Evolutionary conservation across 1,140 invertebrate species (phyloP), one percentile per base, ranked within the genome.

Genomic region (Cydia fagiglandana): DNA sequence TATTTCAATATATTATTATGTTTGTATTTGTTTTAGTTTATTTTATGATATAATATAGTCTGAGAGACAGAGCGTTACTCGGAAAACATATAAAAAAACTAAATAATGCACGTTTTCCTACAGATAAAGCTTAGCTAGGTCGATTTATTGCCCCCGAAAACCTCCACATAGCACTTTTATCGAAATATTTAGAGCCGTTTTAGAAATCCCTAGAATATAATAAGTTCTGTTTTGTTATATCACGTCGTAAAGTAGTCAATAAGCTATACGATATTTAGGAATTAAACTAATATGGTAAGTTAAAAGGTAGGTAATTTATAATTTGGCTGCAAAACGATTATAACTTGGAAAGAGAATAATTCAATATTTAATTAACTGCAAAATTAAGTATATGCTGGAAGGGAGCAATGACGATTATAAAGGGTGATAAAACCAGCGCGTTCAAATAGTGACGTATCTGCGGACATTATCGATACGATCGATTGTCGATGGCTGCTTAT

Each of bases 361-460:
- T 66, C 20, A 66, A 70, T 70, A 70, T 70, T 70, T 17, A 70
- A 70, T 70, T 70, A 70, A 70, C 66, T n/a, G 34, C 34, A 87
- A 88, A 88, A 82, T 79, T 81, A 78, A 79, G 75, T 80, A 78
- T 64, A 64, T 76, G 78, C 82, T 84, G 84, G 76, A 80, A 76
- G 77, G 75, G 78, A 73, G 77, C 87, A 86, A 88, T 89, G 85
- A 87, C 81, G 87, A 90, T 90, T 80, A 84, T 87, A 85, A 85
- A 86, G 80, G 80, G 77, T 83, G 89, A 91, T 91, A 91, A 91
- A 85, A 78, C 78, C 83, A 75, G 81, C 83, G 79, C 77, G 77
- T 82, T 82, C 84, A 85, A 86, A 85, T 91, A 91, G 90, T 88
- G 90, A 90, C 86, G 86, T 88, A 83, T 80, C 84, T 64, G 73